Percentiles rank a stretch among this genome's conserved stretches.
Evolutionary conservation across 1,140 invertebrate genomes (phyloP).

Genomic region (Brachionus manjavacas): DNA sequence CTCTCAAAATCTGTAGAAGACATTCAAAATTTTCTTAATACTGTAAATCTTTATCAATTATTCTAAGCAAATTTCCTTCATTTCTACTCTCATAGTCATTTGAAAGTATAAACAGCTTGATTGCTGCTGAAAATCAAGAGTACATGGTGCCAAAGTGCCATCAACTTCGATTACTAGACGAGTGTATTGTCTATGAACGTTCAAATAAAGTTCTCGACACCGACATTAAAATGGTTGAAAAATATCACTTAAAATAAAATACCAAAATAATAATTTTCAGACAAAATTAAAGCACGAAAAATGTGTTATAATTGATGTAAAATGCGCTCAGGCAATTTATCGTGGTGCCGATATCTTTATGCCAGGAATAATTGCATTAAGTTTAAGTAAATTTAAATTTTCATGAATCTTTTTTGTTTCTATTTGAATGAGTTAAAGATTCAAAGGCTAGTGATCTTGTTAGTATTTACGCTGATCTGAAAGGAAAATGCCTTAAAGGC

Average conservation of each 20-base stretch:
- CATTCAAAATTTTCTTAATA: slow-evolving; percentile 4
- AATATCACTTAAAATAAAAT: background rate
- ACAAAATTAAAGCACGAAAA: background rate
- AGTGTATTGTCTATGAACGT: background rate
- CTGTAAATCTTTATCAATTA: background rate
- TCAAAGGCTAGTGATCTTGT: background rate
- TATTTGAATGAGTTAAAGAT: background rate
- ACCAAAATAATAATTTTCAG: background rate
- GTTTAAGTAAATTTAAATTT: slow-evolving; percentile 1
- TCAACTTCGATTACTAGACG: background rate
- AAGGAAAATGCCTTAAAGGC: slow-evolving; percentile 17
- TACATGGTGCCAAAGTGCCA: background rate
- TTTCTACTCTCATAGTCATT: background rate
- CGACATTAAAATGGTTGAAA: background rate
- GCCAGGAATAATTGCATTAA: slow-evolving; percentile 12
- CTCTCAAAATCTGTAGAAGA: background rate
- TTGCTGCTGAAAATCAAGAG: background rate
- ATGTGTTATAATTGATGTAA: slow-evolving; percentile 21
- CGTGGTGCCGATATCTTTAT: slow-evolving; percentile 32
- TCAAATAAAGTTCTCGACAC: background rate
- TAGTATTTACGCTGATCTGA: slow-evolving; percentile 20
- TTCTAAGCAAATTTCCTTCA: background rate
- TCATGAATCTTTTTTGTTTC: background rate
- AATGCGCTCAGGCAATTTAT: slow-evolving; percentile 30
- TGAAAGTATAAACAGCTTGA: background rate